These are phyloP conservation scores for Sardinella longiceps DNA, from an alignment of 2,797 vertebrate genomes.

Conservation along the genomic window DNA sequence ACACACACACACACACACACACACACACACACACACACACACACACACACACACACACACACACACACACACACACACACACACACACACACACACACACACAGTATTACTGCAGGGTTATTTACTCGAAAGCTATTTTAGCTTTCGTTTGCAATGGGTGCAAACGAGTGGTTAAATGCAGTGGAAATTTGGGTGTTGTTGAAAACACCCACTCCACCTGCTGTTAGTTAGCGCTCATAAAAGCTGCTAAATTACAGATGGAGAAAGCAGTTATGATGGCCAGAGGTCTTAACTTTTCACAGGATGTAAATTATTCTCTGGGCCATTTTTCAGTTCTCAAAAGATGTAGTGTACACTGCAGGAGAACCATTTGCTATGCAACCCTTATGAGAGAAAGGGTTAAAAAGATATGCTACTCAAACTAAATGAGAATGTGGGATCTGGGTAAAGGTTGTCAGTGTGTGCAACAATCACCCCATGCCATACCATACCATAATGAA, in stretches of 20 bases:
- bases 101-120: neutral
- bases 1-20: too few relatives aligned
- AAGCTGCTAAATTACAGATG: neutral
- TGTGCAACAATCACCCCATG: neutral
- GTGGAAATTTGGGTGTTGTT: neutral
- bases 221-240: neutral
- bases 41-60: too few relatives aligned
- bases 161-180: neutral
- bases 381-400: neutral
- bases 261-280: neutral
- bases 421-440: conserved; percentile 16
- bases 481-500: too few relatives aligned
- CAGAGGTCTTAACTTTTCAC: neutral
- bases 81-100: too few relatives aligned
- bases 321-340: neutral
- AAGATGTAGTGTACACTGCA: neutral
- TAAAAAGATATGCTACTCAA: neutral
- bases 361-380: neutral
- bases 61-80: too few relatives aligned
- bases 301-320: neutral
- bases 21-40: too few relatives aligned
- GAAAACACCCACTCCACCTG: neutral
- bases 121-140: neutral
- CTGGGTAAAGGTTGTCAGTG: neutral
- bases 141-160: neutral